A percentile compares a stretch with the other conserved stretches of the same genome.
Conservation (phyloP, 37 sponge, comb jelly and placozoan genomes). For the Geodia barretti region DNA sequence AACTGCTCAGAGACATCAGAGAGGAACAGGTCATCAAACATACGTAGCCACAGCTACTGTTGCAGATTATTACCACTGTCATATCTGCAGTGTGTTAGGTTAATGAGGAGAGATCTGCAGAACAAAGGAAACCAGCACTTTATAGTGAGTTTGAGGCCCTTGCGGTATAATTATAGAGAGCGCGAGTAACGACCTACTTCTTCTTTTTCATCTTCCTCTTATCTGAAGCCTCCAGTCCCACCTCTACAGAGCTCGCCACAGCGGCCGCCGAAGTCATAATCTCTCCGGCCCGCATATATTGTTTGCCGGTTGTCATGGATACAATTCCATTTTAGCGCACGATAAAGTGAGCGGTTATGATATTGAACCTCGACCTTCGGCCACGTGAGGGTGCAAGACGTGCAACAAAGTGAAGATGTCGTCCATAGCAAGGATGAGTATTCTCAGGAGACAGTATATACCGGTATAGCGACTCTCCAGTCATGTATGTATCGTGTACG, state of each 20-base stretch:
- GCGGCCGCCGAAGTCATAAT: no score
- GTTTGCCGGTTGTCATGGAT: not conserved
- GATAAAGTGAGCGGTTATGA: not conserved
- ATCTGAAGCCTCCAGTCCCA: not conserved
- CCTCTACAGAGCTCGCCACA: no score
- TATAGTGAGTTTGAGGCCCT: no score
- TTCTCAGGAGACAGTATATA: no score
- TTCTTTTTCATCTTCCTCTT: not conserved
- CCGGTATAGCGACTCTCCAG: no score
- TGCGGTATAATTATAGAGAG: no score
- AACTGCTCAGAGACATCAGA: slow-evolving; percentile 44
- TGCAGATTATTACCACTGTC: slow-evolving; percentile 97
- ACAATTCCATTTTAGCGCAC: not conserved
- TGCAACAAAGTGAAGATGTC: no score
- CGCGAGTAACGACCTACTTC: not conserved
- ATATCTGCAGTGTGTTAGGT: slow-evolving; percentile 88
- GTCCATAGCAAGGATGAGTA: no score
- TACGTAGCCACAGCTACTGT: no score
- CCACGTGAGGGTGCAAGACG: not conserved
- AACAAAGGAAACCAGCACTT: not conserved
- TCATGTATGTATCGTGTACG: no score
- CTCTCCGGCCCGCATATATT: not conserved
- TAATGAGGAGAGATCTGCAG: slow-evolving; percentile 25
- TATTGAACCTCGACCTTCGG: not conserved
- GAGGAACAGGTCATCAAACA: not conserved